Base-by-base conservation (phyloP, 2,797 vertebrate species). In the Esox masquinongy region DNA sequence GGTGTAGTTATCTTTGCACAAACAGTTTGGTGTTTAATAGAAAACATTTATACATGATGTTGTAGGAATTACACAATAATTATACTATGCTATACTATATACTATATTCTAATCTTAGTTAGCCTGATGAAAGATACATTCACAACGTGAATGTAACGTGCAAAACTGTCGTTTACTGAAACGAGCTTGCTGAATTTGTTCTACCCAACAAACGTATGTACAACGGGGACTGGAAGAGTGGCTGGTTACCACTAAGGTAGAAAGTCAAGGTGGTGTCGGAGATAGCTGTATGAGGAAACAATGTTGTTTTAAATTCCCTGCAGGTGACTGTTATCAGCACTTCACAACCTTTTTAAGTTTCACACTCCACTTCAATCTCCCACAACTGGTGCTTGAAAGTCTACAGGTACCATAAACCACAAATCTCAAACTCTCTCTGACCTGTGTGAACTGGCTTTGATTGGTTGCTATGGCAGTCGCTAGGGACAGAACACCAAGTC, bases 141-240 rank as follows among this genome's bases (percentile, higher is more conserved):
- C 94, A 93, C 92, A 95, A 95, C 9, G 95, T 95, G 92, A 94
- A 94, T 84, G 89, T 79, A 79, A 90, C 93, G 90, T 89, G 93
- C 91, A 94, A 91, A 93, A 94, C 56, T 9, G 22, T 61, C 22
- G 3, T 61, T 61, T 24, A 3, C 22, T 2, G 3, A 26, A 61
- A 61, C 22, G 7, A 22, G 9, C 56, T 61, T 61, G 22, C 22
- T 61, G 56, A 61, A 61, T 61, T 61, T 12, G 9, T 61, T 24
- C 11, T 3, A 11, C 9, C 4, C 9, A 61, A 61, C 56, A 5
- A 24, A 24, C n/a, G 19, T 24, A 24, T 26, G 22, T 61, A 2
- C 9, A 59, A 24, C 12, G 11, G 4, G 3, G 56, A 24, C 9
- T 24, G 22, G 22, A 17, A 14, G 3, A 24, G 56, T 1, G 22